These are phyloP conservation scores for Enteromius paludinosus DNA, from an alignment of 2,797 vertebrate species.

Conservation along the genomic window DNA sequence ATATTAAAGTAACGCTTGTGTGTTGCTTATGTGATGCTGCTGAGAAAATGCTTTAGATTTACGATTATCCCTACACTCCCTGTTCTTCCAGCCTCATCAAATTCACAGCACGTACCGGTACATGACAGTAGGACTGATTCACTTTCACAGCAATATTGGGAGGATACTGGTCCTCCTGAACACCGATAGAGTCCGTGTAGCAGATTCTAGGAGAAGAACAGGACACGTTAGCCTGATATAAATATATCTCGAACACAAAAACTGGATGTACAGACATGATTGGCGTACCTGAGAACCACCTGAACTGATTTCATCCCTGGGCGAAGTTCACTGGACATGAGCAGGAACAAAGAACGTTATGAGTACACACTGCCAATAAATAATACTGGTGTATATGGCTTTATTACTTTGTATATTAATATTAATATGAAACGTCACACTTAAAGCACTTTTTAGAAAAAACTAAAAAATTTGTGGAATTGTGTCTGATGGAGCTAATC, in stretches of 20 bases:
- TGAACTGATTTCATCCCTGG: conserved; percentile 94
- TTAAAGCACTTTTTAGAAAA: too few species aligned
- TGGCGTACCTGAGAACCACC: conserved; percentile 92
- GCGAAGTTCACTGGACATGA: conserved; percentile 86
- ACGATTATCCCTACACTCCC: background rate
- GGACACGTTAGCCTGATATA: background rate
- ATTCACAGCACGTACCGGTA: conserved; percentile 85
- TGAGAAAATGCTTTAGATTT: background rate
- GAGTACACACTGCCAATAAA: background rate
- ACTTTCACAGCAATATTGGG: conserved; percentile 98
- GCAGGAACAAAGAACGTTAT: conserved; percentile 15
- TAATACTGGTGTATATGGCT: background rate
- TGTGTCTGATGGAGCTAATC: background rate
- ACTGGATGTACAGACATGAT: background rate
- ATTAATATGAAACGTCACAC: background rate
- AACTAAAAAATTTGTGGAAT: background rate
- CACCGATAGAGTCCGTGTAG: conserved; percentile 93
- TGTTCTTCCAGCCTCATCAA: background rate
- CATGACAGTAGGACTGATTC: conserved; percentile 98
- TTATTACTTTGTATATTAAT: background rate
- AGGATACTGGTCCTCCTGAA: conserved; percentile 98
- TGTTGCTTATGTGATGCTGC: background rate
- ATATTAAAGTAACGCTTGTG: background rate
- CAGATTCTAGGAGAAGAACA: conserved; percentile 84
- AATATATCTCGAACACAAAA: background rate